These are phyloP conservation scores for Drosophila demipolita DNA, from an alignment of 2,888 invertebrate species.

Conservation along the genomic window DNA sequence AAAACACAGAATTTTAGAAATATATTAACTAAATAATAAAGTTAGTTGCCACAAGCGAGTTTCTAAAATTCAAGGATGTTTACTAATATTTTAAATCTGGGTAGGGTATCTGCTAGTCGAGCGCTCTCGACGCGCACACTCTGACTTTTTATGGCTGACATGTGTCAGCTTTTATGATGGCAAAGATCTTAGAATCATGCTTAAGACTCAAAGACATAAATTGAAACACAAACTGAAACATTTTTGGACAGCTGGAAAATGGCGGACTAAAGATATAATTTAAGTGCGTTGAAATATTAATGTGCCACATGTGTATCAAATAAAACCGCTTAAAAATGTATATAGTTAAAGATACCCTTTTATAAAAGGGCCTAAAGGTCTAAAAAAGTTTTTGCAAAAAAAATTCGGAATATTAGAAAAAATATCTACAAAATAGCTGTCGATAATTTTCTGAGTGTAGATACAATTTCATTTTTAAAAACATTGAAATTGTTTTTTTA, in stretches of 20 bases:
- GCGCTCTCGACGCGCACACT: neutral
- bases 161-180: constrained; percentile 6
- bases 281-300: constrained; percentile 19
- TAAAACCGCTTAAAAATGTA: neutral
- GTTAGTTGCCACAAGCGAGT: neutral
- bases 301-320: neutral
- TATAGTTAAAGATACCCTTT: neutral
- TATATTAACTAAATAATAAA: neutral
- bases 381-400: neutral
- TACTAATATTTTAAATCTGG: neutral
- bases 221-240: constrained; percentile 36
- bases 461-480: neutral
- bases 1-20: neutral
- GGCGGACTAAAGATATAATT: constrained; percentile 1
- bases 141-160: constrained; percentile 12
- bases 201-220: constrained; percentile 2
- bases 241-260: constrained; percentile 43
- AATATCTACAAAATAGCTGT: neutral
- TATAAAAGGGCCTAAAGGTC: too few species aligned
- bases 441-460: neutral
- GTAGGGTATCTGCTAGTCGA: neutral
- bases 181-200: constrained; percentile 9
- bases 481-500: neutral
- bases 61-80: neutral
- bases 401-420: neutral